Evolutionary conservation across 2,888 invertebrate genomes (phyloP), one percentile per base, ranked within the genome.

Genomic region (Caenorhabditis japonica): DNA sequence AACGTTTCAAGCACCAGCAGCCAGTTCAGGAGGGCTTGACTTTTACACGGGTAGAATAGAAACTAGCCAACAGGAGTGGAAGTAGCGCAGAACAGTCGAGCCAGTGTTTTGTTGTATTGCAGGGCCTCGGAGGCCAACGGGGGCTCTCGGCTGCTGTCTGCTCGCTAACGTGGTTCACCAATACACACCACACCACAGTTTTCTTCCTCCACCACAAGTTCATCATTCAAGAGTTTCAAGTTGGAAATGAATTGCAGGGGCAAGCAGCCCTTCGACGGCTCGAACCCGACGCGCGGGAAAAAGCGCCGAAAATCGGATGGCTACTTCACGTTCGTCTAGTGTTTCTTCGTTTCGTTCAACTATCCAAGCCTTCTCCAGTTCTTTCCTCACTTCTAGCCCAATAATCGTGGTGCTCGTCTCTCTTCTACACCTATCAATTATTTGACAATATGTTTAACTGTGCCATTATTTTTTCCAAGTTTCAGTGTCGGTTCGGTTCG

Each of bases 311-410:
- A 87, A 76, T 84, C 84, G 44, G 87, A 87, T 64, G 87, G 87
- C 47, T 87, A 87, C 79, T 87, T 87, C 83, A 87, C 87, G 52
- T 87, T 87, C 81, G 87, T 87, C 72, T 87, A 73, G 55, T 53
- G 13, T 12, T 58, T 27, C 51, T 43, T 13, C 41, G 34, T 56
- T 43, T 13, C 41, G 34, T 56, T 58, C 71, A 38, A 39, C 47
- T 49, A 10, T 44, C 44, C 44, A 43, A 33, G n/a, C 46, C 25
- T 52, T 53, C 51, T 39, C 58, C 34, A 56, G 49, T 58, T 53
- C 58, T 72, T 72, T 60, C 64, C 44, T 52, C 46, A 49, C 60
- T 51, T 70, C 70, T 51, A 61, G 43, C 49, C 55, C 27, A 33
- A 43, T 23, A 43, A 49, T 25, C 66, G 66, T 66, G 66, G 66